Conservation (phyloP, 2,797 vertebrate genomes). For the Anguilla anguilla region DNA sequence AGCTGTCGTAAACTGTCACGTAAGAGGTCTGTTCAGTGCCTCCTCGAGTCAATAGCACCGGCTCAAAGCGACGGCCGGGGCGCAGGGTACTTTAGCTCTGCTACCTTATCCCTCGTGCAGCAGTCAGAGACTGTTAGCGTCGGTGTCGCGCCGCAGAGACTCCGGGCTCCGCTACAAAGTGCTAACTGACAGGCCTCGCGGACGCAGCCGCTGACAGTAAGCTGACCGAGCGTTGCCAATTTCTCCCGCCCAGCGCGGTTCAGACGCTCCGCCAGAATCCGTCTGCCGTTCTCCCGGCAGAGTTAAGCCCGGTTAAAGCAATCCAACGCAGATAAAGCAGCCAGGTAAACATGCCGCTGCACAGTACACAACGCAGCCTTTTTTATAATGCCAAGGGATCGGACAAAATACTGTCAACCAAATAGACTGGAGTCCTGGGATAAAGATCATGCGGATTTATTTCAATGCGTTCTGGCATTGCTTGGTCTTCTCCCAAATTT, state of each 20-base stretch:
- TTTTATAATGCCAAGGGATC: not conserved
- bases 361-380: not conserved
- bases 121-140: conserved; percentile 4
- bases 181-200: not conserved
- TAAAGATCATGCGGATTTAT: not conserved
- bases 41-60: not conserved
- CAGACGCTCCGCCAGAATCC: not conserved
- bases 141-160: not conserved
- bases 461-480: not conserved
- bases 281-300: not conserved
- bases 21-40: not conserved
- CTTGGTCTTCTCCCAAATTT: no score
- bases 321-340: not conserved
- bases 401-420: not conserved
- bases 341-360: not conserved
- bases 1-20: not conserved
- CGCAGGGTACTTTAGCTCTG: not conserved
- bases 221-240: not conserved
- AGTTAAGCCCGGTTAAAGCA: not conserved
- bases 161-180: not conserved
- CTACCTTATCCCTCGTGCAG: not conserved
- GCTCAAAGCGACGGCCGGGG: not conserved
- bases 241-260: not conserved
- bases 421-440: not conserved
- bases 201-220: not conserved